phyloP scores from a whole-genome alignment of 1,140 invertebrate species.

The Dufourea novaeangliae region DNA sequence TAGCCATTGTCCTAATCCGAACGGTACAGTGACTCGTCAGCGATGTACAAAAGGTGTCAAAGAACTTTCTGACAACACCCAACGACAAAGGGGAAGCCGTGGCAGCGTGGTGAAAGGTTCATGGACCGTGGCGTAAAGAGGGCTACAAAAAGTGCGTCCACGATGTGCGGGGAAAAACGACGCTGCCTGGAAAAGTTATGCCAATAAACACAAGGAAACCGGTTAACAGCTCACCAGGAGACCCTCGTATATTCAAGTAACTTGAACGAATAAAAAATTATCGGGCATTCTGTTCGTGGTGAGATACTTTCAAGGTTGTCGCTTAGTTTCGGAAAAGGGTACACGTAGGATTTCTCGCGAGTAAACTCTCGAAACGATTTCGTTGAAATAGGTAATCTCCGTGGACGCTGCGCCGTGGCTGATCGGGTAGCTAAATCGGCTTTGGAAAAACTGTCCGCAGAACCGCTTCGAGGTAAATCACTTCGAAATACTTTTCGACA shows the following conservation, averaged over 20 bases:
- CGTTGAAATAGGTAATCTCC: background rate
- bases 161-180: background rate
- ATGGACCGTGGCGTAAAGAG: slow-evolving; percentile 3
- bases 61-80: slow-evolving; percentile 3
- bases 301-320: too few species aligned
- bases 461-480: slow-evolving; percentile 3
- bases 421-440: background rate
- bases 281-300: background rate
- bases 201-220: background rate
- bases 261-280: background rate
- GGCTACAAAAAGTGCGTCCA: slow-evolving; percentile 6
- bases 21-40: background rate
- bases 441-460: background rate
- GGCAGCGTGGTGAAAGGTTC: background rate
- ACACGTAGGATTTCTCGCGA: background rate
- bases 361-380: background rate
- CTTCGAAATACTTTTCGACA: background rate
- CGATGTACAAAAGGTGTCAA: background rate
- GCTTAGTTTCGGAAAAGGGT: too few species aligned
- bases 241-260: background rate
- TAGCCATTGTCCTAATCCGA: background rate
- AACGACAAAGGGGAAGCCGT: background rate
- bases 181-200: background rate
- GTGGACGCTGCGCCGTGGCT: background rate
- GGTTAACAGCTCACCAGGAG: background rate